Percentiles rank a stretch among this genome's conserved stretches.
Evolutionary conservation across 2,888 invertebrate species (phyloP).

Genomic region (Acanthosepion lycidas): DNA sequence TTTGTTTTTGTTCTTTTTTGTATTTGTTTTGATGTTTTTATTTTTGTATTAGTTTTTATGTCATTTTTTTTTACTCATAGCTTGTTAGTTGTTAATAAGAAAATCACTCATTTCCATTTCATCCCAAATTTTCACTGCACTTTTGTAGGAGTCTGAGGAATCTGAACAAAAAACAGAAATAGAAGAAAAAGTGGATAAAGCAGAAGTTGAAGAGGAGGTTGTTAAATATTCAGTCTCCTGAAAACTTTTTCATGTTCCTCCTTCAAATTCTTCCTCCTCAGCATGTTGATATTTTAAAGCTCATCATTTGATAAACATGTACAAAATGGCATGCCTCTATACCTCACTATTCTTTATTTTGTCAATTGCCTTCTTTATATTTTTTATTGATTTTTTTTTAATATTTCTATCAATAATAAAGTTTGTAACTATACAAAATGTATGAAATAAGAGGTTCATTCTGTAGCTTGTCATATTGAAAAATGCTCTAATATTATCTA

Average conservation of each 20-base stretch:
- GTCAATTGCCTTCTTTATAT: too few species aligned
- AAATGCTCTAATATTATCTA: too few species aligned
- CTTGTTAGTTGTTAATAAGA: neutral
- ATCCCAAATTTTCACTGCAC: neutral
- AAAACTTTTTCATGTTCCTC: neutral
- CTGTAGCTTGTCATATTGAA: too few species aligned
- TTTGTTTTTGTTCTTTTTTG: neutral
- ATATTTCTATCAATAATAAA: too few species aligned
- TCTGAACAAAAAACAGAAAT: conserved; percentile 37
- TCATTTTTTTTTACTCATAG: neutral
- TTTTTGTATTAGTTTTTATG: too few species aligned
- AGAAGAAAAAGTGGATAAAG: conserved; percentile 42
- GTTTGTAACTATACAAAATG: too few species aligned
- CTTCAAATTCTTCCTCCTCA: neutral
- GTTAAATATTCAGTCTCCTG: neutral
- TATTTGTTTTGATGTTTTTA: too few species aligned
- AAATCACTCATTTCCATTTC: neutral
- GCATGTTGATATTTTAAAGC: neutral
- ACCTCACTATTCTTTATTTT: too few species aligned
- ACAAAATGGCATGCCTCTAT: too few species aligned
- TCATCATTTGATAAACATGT: too few species aligned
- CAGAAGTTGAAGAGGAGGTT: conserved; percentile 46
- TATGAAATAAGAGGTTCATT: too few species aligned
- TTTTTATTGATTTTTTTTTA: too few species aligned
- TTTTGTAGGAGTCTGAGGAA: conserved; percentile 37